Percentiles rank a stretch among this genome's conserved stretches.
phyloP scores from a whole-genome alignment of 2,797 vertebrate species.

The Phoebastria nigripes region DNA sequence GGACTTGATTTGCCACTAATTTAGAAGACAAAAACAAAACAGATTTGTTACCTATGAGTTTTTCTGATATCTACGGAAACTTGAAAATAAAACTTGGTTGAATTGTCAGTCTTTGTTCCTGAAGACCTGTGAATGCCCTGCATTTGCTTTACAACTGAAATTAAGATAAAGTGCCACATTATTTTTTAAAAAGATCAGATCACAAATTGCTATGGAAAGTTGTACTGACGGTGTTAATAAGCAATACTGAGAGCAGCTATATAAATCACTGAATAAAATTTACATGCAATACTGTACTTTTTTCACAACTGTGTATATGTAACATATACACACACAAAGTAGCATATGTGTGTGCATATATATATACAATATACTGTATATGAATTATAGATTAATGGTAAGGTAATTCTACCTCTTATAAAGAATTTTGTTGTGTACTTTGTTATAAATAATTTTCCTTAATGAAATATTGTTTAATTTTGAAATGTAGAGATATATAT shows the following conservation, averaged over 20 bases:
- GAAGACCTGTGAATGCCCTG: not conserved
- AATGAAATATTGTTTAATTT: slow-evolving; percentile 69
- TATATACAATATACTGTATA: slow-evolving; percentile 68
- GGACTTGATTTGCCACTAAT: not conserved
- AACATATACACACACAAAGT: slow-evolving; percentile 49
- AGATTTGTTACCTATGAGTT: not conserved
- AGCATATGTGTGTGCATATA: slow-evolving; percentile 66
- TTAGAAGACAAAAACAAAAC: not conserved
- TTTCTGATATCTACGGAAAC: not conserved
- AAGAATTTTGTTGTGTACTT: slow-evolving; percentile 75
- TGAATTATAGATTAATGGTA: slow-evolving; percentile 69
- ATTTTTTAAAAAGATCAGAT: not conserved
- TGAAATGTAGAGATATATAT: slow-evolving; percentile 66
- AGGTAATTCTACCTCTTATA: slow-evolving; percentile 80
- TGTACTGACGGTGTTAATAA: slow-evolving; percentile 35
- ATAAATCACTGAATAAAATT: slow-evolving; percentile 61
- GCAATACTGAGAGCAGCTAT: slow-evolving; percentile 66
- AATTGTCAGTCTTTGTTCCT: slow-evolving; percentile 12
- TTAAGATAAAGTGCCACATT: not conserved
- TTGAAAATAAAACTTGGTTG: slow-evolving; percentile 14
- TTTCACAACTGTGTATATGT: slow-evolving; percentile 47
- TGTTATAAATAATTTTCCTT: slow-evolving; percentile 75
- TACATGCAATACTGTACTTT: slow-evolving; percentile 60
- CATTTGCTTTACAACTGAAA: not conserved
- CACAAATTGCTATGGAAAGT: not conserved